These are phyloP conservation scores for Sinohyriopsis cumingii DNA, from an alignment of 2,888 invertebrate genomes.

Conservation along the genomic window DNA sequence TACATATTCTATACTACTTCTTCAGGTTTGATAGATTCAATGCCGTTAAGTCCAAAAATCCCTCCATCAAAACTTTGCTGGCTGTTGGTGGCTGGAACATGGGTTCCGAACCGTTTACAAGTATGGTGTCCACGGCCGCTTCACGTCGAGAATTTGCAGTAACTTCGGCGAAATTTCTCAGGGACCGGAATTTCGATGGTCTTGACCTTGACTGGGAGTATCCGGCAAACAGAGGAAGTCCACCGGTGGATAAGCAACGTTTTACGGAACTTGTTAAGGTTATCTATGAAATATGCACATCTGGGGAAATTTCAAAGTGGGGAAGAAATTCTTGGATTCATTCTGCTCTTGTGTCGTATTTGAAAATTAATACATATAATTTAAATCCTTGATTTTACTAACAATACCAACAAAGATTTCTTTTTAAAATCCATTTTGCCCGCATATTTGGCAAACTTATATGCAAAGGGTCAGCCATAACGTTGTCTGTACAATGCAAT, in stretches of 20 bases:
- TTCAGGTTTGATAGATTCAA: slow-evolving; percentile 83
- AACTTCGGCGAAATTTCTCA: slow-evolving; percentile 42
- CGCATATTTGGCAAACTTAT: too few relatives aligned
- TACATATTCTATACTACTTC: not conserved
- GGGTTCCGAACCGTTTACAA: slow-evolving; percentile 78
- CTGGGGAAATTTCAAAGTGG: not conserved
- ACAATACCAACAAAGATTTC: too few relatives aligned
- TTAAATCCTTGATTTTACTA: too few relatives aligned
- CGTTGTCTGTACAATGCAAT: too few relatives aligned
- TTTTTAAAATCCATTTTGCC: too few relatives aligned
- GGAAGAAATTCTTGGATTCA: too few relatives aligned
- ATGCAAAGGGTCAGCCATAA: too few relatives aligned
- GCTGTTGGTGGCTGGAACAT: slow-evolving; percentile 97
- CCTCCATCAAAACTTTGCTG: slow-evolving; percentile 85
- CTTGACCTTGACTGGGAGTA: slow-evolving; percentile 96
- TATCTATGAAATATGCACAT: not conserved
- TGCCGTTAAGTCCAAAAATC: slow-evolving; percentile 77
- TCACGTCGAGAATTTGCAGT: slow-evolving; percentile 53
- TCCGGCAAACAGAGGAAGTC: slow-evolving; percentile 75
- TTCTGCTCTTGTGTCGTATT: too few relatives aligned
- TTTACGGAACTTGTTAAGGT: slow-evolving; percentile 58
- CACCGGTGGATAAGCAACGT: slow-evolving; percentile 58
- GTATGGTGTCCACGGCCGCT: slow-evolving; percentile 52
- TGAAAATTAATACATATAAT: too few relatives aligned
- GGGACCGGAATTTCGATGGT: slow-evolving; percentile 82